A percentile compares a stretch with the other conserved stretches of the same genome.
These are phyloP conservation scores for Plecturocebus donacophilus DNA, from an alignment of 2,113 vertebrate genomes.

Conservation along the genomic window DNA sequence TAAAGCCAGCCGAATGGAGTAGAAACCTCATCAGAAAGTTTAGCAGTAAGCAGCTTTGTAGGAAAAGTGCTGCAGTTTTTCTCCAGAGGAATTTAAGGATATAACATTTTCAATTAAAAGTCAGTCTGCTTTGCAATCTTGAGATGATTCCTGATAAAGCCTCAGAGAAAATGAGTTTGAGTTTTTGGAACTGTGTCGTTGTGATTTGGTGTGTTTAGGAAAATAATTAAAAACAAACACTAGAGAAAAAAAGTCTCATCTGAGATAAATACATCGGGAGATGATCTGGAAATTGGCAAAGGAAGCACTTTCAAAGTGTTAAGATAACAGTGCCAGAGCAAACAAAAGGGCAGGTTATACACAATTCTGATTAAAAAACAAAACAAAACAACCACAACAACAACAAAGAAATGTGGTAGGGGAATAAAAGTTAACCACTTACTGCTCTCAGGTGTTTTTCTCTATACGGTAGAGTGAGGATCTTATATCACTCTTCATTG, in stretches of 20 bases:
- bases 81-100: not conserved
- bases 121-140: not conserved
- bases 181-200: not conserved
- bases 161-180: constrained; percentile 7
- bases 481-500: not conserved
- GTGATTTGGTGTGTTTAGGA: not conserved
- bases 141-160: constrained; percentile 1
- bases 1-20: not conserved
- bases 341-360: not conserved
- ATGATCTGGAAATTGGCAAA: not conserved
- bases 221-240: not conserved
- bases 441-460: not conserved
- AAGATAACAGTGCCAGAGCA: not conserved
- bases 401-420: not conserved
- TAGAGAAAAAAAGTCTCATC: not conserved
- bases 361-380: not conserved
- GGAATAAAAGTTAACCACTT: not conserved
- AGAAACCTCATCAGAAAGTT: not conserved
- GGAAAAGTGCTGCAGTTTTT: not conserved
- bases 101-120: not conserved
- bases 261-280: not conserved
- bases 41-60: not conserved
- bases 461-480: not conserved
- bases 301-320: not conserved
- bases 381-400: too few relatives aligned